These are phyloP conservation scores for Brachionus angularis DNA, from an alignment of 1,140 invertebrate genomes.

Conservation along the genomic window DNA sequence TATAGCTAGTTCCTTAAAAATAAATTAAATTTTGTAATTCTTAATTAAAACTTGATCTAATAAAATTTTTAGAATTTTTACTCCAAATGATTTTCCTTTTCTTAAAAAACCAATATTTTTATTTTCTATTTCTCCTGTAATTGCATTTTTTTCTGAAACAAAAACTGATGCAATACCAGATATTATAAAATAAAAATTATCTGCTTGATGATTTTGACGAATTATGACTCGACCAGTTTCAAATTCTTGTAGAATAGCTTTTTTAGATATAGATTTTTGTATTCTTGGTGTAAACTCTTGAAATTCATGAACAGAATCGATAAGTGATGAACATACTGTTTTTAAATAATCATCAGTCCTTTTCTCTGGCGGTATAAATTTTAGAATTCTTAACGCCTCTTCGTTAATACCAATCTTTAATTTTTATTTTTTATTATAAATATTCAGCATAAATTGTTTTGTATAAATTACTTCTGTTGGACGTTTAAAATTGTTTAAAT, in stretches of 20 bases:
- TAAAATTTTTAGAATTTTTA: not conserved
- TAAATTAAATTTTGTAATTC: not conserved
- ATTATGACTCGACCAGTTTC: slow-evolving; percentile 53
- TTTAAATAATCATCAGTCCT: slow-evolving; percentile 54
- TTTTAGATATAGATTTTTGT: slow-evolving; percentile 55
- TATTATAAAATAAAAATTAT: slow-evolving; percentile 58
- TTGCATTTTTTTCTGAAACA: not conserved
- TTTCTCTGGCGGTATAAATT: slow-evolving; percentile 48
- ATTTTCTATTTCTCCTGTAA: slow-evolving; percentile 32
- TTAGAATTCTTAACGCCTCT: slow-evolving; percentile 52
- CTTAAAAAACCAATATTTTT: slow-evolving; percentile 44
- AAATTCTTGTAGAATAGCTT: slow-evolving; percentile 55
- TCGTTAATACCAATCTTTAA: slow-evolving; percentile 52
- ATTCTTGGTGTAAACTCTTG: slow-evolving; percentile 56
- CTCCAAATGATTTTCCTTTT: slow-evolving; percentile 45
- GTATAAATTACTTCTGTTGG: slow-evolving; percentile 11
- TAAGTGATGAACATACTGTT: slow-evolving; percentile 51
- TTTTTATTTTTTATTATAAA: not conserved
- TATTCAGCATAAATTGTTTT: not conserved
- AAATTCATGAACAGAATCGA: slow-evolving; percentile 52
- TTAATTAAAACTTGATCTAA: not conserved
- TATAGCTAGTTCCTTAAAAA: slow-evolving; percentile 45
- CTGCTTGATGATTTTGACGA: slow-evolving; percentile 56
- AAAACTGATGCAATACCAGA: slow-evolving; percentile 49
- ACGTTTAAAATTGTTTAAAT: slow-evolving; percentile 32